A percentile compares a stretch with the other conserved stretches of the same genome.
These are phyloP conservation scores for Papilio gigon DNA, from an alignment of 2,888 invertebrate genomes.

Conservation along the genomic window DNA sequence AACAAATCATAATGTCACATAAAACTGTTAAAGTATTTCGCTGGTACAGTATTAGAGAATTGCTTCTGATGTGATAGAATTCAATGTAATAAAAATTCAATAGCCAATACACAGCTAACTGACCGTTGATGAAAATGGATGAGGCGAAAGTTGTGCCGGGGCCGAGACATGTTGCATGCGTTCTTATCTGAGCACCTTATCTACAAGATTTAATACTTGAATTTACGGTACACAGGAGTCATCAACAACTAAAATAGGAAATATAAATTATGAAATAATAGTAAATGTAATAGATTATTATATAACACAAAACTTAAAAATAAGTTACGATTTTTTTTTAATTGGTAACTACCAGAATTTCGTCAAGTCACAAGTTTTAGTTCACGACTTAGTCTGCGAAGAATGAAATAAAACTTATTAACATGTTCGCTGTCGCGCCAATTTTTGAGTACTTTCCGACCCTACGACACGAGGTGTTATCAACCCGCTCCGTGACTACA, in stretches of 20 bases:
- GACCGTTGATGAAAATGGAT: conserved; percentile 41
- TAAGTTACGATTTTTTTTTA: not conserved
- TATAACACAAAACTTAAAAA: not conserved
- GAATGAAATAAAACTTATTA: too few species aligned
- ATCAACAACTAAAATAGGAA: not conserved
- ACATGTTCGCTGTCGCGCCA: too few species aligned
- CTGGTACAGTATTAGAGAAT: not conserved
- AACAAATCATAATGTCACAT: conserved; percentile 37
- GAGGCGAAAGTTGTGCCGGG: conserved; percentile 38
- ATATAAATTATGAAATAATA: not conserved
- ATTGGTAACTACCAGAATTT: not conserved
- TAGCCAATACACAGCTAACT: conserved; percentile 30
- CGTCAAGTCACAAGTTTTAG: too few species aligned
- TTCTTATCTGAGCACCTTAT: conserved; percentile 38
- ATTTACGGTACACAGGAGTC: conserved; percentile 26
- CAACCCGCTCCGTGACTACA: too few species aligned
- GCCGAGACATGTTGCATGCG: conserved; percentile 35
- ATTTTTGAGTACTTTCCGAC: too few species aligned
- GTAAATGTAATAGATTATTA: not conserved
- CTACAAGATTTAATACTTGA: conserved; percentile 38
- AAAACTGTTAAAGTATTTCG: conserved; percentile 19
- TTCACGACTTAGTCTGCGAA: too few species aligned
- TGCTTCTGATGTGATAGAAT: conserved; percentile 30
- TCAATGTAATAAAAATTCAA: conserved; percentile 37
- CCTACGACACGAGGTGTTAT: too few species aligned